Evolutionary conservation across 2,113 vertebrate species (phyloP), one percentile per base, ranked within the genome.

Genomic region (Pterocles orientalis): DNA sequence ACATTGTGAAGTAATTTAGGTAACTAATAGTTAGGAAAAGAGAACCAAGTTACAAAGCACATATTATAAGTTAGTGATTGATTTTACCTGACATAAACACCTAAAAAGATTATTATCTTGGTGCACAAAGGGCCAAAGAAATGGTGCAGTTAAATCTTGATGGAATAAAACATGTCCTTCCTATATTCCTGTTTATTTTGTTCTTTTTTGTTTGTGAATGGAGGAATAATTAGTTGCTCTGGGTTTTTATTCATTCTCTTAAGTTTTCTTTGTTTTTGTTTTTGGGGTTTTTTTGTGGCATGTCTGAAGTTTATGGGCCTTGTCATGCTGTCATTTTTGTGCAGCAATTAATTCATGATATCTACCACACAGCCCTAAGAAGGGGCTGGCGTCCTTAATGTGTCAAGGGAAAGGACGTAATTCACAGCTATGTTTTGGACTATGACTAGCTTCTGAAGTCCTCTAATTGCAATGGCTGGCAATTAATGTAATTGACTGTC

Each of bases 1-100:
- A 93, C 82, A 79, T 90, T 96, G 65, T 86, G 56, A 47, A 90
- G 51, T 94, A 91, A 95, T 96, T 96, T 82, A 82, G 36, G 56
- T 90, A 96, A 91, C 90, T 82, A 80, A 80, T 66, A 73, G 79
- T 80, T 91, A 94, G 75, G 56, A 62, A 95, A 76, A 96, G 86
- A 89, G 75, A 79, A 79, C 51, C 39, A 77, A 62, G 81, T 93
- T 94, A 90, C 88, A 91, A 90, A 96, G 78, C 76, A 92, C 34
- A 17, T 90, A 24, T 62, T 79, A 76, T 86, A 90, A 93, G 93
- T 95, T 87, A 93, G 72, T 90, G 88, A 96, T 82, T 78, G 88
- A 97, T 92, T 80, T 87, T 92, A 62, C 60, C 91, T 92, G 83
- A 69, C 53, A 81, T 7, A 53, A 51, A 29, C 43, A 83, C 61